Evolutionary conservation across 2,113 vertebrate genomes (phyloP), one percentile per base, ranked within the genome.

Genomic region (Calidris pygmaea): DNA sequence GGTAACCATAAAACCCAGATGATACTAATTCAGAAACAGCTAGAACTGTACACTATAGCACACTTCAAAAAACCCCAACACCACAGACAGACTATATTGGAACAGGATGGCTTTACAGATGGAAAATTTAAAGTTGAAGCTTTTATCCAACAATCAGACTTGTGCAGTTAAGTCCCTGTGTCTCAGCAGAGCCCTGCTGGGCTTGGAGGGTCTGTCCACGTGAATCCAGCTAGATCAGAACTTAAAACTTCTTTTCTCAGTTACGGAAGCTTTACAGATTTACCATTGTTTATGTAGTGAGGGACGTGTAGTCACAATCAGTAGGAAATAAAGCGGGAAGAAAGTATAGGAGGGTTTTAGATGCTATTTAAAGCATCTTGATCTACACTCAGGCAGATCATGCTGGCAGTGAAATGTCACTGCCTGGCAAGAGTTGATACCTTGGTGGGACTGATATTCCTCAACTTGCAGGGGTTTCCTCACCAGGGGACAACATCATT

Each of bases 401-500:
- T 62, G 93, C 95, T 97, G 94, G 75, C 87, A 86, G 48, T 52
- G 75, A 96, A 97, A 97, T 97, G 93, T 95, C 96, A 93, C n/a
- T 86, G 94, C 93, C 83, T 78, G 85, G 75, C 79, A 83, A 83
- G 93, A 94, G 74, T 1, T 67, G 78, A 41, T 88, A 47, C 71
- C 87, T 81, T 0, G 0, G 34, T 87, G 76, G 72, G 87, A 91
- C 0, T 80, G 71, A 80, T 72, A 93, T 78, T 78, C 90, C 94
- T 94, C 82, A 90, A 55, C 72, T 90, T 85, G 78, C 91, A 91
- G 93, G 89, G 75, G 82, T 75, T 87, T 88, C 87, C 90, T 94
- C 89, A 70, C 87, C 67, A 66, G 87, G 84, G 50, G 27, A 85
- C 34, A 83, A 77, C 82, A 86, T 76, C 50, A 59, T 5, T 91